These are phyloP conservation scores for Esox niger DNA, from an alignment of 2,113 vertebrate genomes.

Conservation along the genomic window DNA sequence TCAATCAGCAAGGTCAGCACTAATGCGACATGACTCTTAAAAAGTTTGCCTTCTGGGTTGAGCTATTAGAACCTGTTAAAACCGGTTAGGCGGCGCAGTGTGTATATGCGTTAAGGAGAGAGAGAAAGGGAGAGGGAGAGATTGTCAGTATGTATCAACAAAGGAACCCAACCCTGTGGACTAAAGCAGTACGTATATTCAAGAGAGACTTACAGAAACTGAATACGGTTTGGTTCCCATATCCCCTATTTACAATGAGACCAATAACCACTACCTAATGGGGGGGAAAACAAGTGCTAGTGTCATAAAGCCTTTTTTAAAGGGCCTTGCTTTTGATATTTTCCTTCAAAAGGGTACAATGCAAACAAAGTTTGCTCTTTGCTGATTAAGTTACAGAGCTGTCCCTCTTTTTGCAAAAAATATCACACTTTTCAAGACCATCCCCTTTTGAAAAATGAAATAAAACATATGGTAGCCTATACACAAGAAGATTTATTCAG, in stretches of 20 bases:
- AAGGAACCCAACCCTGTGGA: slow-evolving; percentile 35
- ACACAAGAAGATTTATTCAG: background rate
- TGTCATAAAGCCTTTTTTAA: too few species aligned
- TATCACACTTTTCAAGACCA: background rate
- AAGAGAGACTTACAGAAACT: slow-evolving; percentile 55
- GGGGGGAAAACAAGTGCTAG: slow-evolving; percentile 15
- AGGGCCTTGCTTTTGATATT: too few species aligned
- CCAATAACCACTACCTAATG: slow-evolving; percentile 50
- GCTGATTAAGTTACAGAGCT: background rate
- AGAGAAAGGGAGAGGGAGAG: background rate
- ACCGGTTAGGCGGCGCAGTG: slow-evolving; percentile 35
- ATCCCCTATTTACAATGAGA: slow-evolving; percentile 16
- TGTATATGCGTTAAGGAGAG: background rate
- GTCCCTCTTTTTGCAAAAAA: background rate
- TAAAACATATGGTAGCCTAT: background rate
- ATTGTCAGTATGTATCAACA: background rate
- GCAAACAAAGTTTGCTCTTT: background rate
- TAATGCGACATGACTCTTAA: slow-evolving; percentile 2
- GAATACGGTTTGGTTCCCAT: slow-evolving; percentile 56
- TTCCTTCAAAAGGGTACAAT: background rate
- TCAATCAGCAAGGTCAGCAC: slow-evolving; percentile 29
- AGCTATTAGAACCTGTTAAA: slow-evolving; percentile 50
- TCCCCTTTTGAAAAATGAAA: background rate
- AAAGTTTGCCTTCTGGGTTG: slow-evolving; percentile 27
- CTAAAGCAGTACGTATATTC: slow-evolving; percentile 32